These are phyloP conservation scores for Chionodraco myersi DNA, from an alignment of 2,113 vertebrate species.

Conservation along the genomic window DNA sequence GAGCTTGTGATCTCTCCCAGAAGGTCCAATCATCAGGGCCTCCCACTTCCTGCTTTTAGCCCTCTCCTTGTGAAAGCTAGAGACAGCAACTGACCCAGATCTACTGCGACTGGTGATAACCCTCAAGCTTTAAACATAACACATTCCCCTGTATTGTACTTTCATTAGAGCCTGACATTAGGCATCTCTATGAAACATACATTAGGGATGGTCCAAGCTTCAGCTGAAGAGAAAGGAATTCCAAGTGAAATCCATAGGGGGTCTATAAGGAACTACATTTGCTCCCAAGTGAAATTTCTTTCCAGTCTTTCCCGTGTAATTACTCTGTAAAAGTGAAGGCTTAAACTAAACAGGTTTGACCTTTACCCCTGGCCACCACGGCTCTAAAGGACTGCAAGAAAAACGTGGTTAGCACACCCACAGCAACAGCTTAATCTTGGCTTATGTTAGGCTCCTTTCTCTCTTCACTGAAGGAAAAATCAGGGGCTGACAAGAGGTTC, in stretches of 20 bases:
- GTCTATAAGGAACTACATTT: not conserved
- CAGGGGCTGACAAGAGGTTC: conserved; percentile 60
- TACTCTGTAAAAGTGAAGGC: conserved; percentile 47
- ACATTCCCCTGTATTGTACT: conserved; percentile 34
- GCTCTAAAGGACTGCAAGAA: conserved; percentile 38
- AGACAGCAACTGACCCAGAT: conserved; percentile 62
- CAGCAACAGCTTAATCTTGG: conserved; percentile 51
- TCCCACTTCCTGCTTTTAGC: conserved; percentile 52
- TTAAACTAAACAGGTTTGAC: conserved; percentile 44
- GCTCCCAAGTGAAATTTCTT: conserved; percentile 10
- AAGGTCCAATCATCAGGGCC: conserved; percentile 64
- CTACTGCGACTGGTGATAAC: conserved; percentile 31
- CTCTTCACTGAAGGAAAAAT: conserved; percentile 64
- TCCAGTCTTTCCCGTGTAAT: conserved; percentile 18
- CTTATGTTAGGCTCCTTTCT: conserved; percentile 58
- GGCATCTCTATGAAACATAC: conserved; percentile 31
- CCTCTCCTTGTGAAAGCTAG: conserved; percentile 64
- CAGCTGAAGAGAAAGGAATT: conserved; percentile 7
- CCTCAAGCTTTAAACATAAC: conserved; percentile 13
- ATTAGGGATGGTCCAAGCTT: not conserved
- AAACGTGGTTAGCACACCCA: conserved; percentile 39
- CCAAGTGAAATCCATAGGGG: not conserved
- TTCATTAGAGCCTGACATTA: conserved; percentile 34
- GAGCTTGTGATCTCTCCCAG: conserved; percentile 68
- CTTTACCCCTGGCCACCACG: conserved; percentile 26